These are phyloP conservation scores for Embiotoca jacksoni DNA, from an alignment of 2,113 vertebrate genomes.

Conservation along the genomic window DNA sequence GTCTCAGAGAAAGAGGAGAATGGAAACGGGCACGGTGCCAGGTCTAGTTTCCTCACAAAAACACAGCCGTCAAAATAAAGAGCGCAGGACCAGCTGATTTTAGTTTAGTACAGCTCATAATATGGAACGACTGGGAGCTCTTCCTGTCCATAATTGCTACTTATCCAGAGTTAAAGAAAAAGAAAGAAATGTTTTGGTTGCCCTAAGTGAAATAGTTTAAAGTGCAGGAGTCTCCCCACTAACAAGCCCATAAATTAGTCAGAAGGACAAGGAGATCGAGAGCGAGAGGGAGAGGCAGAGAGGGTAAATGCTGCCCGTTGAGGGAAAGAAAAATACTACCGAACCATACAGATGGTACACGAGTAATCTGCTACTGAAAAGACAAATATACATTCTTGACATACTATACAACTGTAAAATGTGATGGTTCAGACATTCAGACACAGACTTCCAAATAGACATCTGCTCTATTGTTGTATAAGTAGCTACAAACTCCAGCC, in stretches of 20 bases:
- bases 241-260: slow-evolving; percentile 74
- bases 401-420: not conserved
- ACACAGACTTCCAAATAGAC: not conserved
- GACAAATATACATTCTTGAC: slow-evolving; percentile 18
- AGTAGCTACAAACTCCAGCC: not conserved
- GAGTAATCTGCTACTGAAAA: slow-evolving; percentile 41
- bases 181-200: slow-evolving; percentile 57
- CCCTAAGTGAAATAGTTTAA: slow-evolving; percentile 66
- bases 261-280: slow-evolving; percentile 47
- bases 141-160: slow-evolving; percentile 86
- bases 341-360: not conserved
- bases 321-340: slow-evolving; percentile 45
- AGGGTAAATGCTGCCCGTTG: slow-evolving; percentile 28
- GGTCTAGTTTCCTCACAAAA: slow-evolving; percentile 69
- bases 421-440: not conserved
- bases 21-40: slow-evolving; percentile 85
- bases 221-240: slow-evolving; percentile 58
- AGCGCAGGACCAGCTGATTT: slow-evolving; percentile 85
- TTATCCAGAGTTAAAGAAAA: slow-evolving; percentile 72
- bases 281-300: slow-evolving; percentile 1
- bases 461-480: too few relatives aligned
- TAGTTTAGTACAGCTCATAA: slow-evolving; percentile 87
- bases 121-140: slow-evolving; percentile 84
- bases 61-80: slow-evolving; percentile 81
- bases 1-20: slow-evolving; percentile 81